Conservation (phyloP, 2,113 vertebrate genomes). For the Todiramphus saurophagus region DNA sequence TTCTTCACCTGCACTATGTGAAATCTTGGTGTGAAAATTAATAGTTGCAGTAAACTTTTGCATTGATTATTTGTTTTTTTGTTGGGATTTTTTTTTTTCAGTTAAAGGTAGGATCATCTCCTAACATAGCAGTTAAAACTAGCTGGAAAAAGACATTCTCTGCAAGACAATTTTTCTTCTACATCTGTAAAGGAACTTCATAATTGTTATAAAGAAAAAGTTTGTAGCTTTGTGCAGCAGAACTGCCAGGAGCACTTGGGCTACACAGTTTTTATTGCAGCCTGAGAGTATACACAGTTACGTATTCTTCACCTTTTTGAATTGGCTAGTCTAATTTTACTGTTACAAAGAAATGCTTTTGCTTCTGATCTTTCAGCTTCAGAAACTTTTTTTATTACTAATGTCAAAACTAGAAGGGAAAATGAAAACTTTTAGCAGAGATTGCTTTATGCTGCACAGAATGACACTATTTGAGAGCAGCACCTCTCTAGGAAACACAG, state of each 20-base stretch:
- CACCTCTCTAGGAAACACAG: neutral
- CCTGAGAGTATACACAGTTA: neutral
- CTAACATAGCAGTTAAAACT: neutral
- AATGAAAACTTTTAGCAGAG: neutral
- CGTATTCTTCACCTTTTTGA: neutral
- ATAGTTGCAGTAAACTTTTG: neutral
- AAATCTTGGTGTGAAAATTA: neutral
- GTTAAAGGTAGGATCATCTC: neutral
- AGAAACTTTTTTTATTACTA: neutral
- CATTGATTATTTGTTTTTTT: neutral
- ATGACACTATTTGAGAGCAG: neutral
- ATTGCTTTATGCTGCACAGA: neutral
- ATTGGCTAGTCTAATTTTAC: neutral
- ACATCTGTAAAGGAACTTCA: neutral
- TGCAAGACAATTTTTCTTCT: neutral
- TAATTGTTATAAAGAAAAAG: neutral
- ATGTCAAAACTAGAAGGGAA: neutral
- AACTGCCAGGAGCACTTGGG: neutral
- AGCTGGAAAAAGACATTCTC: neutral
- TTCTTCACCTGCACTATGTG: neutral
- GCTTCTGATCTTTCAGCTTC: neutral
- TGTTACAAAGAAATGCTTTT: neutral
- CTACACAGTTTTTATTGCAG: neutral
- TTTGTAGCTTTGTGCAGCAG: neutral
- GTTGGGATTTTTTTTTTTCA: neutral